A percentile compares a stretch with the other conserved stretches of the same genome.
Conservation (phyloP, 2,113 vertebrate species). For the Alouatta palliata region DNA sequence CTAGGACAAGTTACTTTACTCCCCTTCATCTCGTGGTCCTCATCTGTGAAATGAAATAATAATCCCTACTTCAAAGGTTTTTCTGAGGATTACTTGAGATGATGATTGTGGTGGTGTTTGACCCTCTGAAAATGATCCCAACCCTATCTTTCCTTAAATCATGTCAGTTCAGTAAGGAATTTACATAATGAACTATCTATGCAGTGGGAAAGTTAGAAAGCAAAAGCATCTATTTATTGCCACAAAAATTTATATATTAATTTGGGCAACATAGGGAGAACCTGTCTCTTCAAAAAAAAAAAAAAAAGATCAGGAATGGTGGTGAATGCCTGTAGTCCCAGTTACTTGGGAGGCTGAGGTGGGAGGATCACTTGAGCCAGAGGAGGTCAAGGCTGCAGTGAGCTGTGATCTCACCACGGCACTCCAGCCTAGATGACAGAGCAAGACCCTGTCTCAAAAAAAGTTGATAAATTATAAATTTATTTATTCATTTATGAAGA, state of each 20-base stretch:
- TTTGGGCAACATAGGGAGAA: no score
- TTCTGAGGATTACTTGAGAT: background rate
- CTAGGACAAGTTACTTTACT: background rate
- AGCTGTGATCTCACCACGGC: accelerated
- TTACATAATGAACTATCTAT: background rate
- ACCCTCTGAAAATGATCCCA: background rate
- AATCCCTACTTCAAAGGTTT: background rate
- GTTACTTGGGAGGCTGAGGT: no score
- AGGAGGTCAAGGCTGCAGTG: no score
- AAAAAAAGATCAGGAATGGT: no score
- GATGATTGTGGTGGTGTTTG: background rate
- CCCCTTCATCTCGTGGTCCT: background rate
- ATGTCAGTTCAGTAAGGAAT: background rate
- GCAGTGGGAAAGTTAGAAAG: background rate
- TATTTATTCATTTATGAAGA: background rate
- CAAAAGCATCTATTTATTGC: background rate
- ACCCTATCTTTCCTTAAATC: background rate
- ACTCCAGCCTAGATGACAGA: no score
- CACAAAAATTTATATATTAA: background rate
- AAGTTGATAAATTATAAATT: background rate
- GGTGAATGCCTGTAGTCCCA: no score
- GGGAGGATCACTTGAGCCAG: no score
- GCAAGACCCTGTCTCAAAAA: no score
- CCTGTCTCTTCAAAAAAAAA: no score
- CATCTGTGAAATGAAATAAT: background rate